Percentiles rank a stretch among this genome's conserved stretches.
Evolutionary conservation across 1,140 invertebrate species (phyloP).

Genomic region (Leptinotarsa lineolata): DNA sequence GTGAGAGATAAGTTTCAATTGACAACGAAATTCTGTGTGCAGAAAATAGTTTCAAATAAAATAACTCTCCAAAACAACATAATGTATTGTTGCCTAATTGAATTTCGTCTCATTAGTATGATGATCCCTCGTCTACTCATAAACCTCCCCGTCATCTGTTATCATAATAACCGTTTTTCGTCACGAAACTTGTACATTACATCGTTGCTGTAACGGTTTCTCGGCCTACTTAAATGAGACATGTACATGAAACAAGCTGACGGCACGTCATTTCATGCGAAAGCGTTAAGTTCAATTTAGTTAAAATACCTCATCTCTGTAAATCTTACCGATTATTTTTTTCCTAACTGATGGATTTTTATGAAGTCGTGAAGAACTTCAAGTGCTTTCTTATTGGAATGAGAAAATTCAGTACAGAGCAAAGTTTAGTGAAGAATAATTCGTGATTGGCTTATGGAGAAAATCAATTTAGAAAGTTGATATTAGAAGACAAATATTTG

Average conservation of each 20-base stretch:
- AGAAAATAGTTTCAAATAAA: no score
- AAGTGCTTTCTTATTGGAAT: no score
- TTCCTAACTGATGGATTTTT: no score
- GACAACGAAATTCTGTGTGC: no score
- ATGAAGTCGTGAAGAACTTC: no score
- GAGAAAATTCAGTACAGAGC: no score
- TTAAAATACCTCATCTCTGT: not conserved
- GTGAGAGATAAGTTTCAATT: no score
- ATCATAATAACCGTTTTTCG: not conserved
- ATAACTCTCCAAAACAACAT: no score
- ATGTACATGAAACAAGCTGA: not conserved
- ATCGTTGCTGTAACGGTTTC: not conserved
- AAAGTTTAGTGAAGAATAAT: no score
- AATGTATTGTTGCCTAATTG: not conserved
- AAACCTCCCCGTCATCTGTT: not conserved
- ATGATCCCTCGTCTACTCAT: not conserved
- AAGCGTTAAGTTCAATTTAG: not conserved
- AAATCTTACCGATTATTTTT: not conserved
- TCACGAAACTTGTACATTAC: not conserved
- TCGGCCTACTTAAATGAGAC: slow-evolving; percentile 8
- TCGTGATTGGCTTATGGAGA: no score
- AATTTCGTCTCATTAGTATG: not conserved
- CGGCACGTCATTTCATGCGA: not conserved
- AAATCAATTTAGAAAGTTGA: no score
- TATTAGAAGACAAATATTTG: no score